Conservation (phyloP, 2,888 invertebrate species). For the Xestia xanthographa region DNA sequence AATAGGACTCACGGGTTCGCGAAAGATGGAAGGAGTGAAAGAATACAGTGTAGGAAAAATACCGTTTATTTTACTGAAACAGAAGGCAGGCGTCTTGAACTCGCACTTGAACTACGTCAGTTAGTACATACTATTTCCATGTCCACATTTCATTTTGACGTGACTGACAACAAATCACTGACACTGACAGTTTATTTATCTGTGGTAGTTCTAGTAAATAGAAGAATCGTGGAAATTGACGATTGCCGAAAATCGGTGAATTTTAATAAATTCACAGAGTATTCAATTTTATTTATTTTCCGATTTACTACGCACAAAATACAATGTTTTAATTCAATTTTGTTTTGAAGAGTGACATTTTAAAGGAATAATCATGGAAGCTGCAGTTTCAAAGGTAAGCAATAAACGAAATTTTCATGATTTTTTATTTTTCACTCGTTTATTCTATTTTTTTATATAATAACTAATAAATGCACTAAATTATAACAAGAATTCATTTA, state of each 20-base stretch:
- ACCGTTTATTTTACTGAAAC: neutral
- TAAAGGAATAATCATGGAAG: slow-evolving; percentile 69
- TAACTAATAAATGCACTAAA: neutral
- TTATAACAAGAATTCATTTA: neutral
- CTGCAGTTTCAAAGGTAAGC: slow-evolving; percentile 71
- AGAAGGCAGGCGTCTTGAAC: no score
- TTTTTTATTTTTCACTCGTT: neutral
- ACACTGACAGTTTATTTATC: slow-evolving; percentile 33
- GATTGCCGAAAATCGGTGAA: slow-evolving; percentile 63
- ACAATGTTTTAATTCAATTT: slow-evolving; percentile 66
- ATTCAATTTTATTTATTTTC: slow-evolving; percentile 53
- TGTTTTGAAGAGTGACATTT: slow-evolving; percentile 48
- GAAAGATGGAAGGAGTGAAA: neutral
- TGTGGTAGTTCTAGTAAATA: slow-evolving; percentile 65
- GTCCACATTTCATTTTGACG: slow-evolving; percentile 8
- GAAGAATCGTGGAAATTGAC: slow-evolving; percentile 59
- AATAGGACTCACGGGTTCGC: neutral
- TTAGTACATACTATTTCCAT: slow-evolving; percentile 6
- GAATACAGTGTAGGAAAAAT: neutral
- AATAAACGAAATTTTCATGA: slow-evolving; percentile 8
- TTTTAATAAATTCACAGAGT: slow-evolving; percentile 53
- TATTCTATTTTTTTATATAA: neutral
- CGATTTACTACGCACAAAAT: slow-evolving; percentile 35
- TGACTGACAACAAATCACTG: slow-evolving; percentile 1
- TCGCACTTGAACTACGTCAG: neutral